Evolutionary conservation across 2,113 vertebrate genomes (phyloP), one percentile per base, ranked within the genome.

Genomic region (Ophiodon elongatus): DNA sequence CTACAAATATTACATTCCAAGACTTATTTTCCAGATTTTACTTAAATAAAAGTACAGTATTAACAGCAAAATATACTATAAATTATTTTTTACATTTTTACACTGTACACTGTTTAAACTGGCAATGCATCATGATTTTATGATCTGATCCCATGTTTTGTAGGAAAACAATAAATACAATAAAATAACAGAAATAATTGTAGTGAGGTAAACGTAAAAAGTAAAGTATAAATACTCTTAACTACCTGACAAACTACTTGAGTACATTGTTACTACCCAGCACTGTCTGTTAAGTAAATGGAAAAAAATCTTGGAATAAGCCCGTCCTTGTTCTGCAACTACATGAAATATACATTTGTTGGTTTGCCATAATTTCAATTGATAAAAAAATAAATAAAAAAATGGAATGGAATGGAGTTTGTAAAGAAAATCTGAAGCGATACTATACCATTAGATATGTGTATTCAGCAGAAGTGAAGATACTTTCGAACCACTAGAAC

Each of bases 401-500:
- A n/a, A n/a, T n/a, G n/a, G n/a, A n/a, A n/a, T n/a, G n/a, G n/a
- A n/a, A n/a, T n/a, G 9, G 19, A 19, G 15, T 37, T 8, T 60
- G 15, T 31, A 29, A 47, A 33, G 59, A 14, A n/a, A 25, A 2
- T 35, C 8, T 56, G 14, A 67, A 67, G 6, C 1, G 17, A 68
- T n/a, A 29, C 6, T 17, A 23, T 62, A 71, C 3, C 27, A 62
- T 23, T 43, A 37, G 33, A 76, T 50, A 52, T n/a, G 8, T 54
- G 23, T 64, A 68, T 68, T 73, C 31, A 45, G 15, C 41, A 19
- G 15, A 68, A 11, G 15, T 31, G 8, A 17, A 39, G 64, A 17
- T 57, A 75, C 27, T 66, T 85, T 52, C 17, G 31, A 1, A 57
- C 17, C 29, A 25, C 35, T 39, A 66, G 39, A 25, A 68, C n/a